These are phyloP conservation scores for Apaloderma vittatum DNA, from an alignment of 2,113 vertebrate species.

Conservation along the genomic window DNA sequence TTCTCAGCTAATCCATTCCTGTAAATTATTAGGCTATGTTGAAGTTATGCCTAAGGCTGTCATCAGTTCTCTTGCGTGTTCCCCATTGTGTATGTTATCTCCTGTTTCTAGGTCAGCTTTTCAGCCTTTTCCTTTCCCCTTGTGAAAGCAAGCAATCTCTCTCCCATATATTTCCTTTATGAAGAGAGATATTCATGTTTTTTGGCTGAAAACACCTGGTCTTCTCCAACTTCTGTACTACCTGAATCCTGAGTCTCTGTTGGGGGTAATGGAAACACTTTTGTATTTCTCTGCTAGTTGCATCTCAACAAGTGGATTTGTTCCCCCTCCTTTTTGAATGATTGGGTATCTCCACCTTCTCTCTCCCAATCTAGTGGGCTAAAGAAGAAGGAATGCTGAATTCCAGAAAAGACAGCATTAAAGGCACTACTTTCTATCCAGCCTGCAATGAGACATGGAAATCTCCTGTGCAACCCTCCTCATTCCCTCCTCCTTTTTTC, in stretches of 20 bases:
- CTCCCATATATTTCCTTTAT: background rate
- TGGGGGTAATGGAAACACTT: background rate
- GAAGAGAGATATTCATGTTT: background rate
- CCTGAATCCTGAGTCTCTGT: background rate
- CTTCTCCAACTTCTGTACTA: accelerated
- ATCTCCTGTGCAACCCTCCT: background rate
- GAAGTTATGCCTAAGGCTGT: conserved; percentile 57
- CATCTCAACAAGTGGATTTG: background rate
- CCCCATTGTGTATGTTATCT: conserved; percentile 19
- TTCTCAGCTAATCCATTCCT: conserved; percentile 45
- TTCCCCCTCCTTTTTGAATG: background rate
- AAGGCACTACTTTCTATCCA: background rate
- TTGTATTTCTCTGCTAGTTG: accelerated
- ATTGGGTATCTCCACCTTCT: background rate
- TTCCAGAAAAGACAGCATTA: background rate
- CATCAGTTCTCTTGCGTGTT: conserved; percentile 19
- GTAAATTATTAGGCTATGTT: conserved; percentile 52
- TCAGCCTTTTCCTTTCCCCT: background rate
- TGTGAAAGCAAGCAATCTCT: background rate
- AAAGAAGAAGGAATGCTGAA: background rate
- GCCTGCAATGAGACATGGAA: background rate
- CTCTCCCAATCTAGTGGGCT: background rate
- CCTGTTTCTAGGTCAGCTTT: conserved; percentile 59
- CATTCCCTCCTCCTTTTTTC: background rate
- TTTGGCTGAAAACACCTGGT: background rate